Conservation (phyloP, 2,888 invertebrate genomes). For the Tubiluchus corallicola region DNA sequence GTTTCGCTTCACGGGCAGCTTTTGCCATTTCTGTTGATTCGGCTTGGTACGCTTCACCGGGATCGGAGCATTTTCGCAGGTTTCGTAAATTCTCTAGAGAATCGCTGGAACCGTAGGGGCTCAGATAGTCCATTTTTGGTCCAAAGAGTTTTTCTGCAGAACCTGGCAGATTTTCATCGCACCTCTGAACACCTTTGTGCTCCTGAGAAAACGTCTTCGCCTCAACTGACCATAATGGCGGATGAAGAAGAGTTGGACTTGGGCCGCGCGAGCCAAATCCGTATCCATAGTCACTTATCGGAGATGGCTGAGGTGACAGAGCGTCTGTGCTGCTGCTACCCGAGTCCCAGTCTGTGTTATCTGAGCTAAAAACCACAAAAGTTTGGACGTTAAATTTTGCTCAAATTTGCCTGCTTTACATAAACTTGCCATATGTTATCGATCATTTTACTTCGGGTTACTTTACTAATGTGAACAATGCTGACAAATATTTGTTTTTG, state of each 20-base stretch:
- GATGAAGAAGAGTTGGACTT: neutral
- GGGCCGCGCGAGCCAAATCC: neutral
- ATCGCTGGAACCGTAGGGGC: neutral
- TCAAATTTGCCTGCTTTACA: too few species aligned
- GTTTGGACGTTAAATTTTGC: too few species aligned
- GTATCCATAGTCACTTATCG: neutral
- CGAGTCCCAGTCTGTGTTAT: neutral
- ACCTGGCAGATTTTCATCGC: neutral
- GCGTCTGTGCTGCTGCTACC: neutral
- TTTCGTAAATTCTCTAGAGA: constrained; percentile 1
- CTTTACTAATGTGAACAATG: too few species aligned
- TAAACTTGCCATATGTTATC: too few species aligned
- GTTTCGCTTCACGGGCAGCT: neutral
- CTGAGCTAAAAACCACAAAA: constrained; percentile 1
- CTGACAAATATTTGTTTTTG: too few species aligned
- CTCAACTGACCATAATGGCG: neutral
- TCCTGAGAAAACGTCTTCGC: neutral
- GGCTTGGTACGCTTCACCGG: neutral
- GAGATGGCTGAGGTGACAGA: neutral
- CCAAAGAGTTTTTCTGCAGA: too few species aligned
- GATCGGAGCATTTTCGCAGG: neutral
- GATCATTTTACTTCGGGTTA: too few species aligned
- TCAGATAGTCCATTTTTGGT: neutral
- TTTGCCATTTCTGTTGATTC: neutral
- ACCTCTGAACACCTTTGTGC: neutral